Evolutionary conservation across 2,888 invertebrate genomes (phyloP).

Genomic region (Theretra japonica): DNA sequence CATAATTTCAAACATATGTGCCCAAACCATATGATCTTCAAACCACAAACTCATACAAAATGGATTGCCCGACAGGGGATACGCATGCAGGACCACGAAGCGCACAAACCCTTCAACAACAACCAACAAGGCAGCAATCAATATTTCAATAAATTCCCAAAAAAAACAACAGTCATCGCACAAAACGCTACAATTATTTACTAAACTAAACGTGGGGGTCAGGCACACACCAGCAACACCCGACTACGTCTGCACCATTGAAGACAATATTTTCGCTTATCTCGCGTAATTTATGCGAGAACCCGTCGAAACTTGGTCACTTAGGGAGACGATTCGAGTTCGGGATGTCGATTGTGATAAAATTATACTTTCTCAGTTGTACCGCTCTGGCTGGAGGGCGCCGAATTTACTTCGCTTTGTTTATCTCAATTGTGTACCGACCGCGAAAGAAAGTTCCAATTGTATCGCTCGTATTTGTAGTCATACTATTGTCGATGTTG

Average conservation of each 20-base stretch:
- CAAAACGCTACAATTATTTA: neutral
- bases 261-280: constrained; percentile 84
- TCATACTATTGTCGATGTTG: neutral
- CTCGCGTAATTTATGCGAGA: constrained; percentile 80
- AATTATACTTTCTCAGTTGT: constrained; percentile 55
- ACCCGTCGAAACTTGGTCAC: constrained; percentile 75
- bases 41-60: no score
- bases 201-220: constrained; percentile 2
- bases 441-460: neutral
- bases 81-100: no score
- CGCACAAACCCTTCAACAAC: no score
- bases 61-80: no score
- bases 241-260: constrained; percentile 42
- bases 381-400: constrained; percentile 34
- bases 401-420: constrained; percentile 25
- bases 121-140: no score
- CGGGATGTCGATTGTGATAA: constrained; percentile 74
- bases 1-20: no score
- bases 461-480: constrained; percentile 7
- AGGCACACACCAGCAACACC: neutral
- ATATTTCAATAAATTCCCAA: no score
- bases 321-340: constrained; percentile 70
- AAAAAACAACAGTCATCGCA: neutral
- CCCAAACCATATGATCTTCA: no score
- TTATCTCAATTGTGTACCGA: neutral